Evolutionary conservation across 2,888 invertebrate genomes (phyloP), one percentile per base, ranked within the genome.

Genomic region (Busseola fusca): DNA sequence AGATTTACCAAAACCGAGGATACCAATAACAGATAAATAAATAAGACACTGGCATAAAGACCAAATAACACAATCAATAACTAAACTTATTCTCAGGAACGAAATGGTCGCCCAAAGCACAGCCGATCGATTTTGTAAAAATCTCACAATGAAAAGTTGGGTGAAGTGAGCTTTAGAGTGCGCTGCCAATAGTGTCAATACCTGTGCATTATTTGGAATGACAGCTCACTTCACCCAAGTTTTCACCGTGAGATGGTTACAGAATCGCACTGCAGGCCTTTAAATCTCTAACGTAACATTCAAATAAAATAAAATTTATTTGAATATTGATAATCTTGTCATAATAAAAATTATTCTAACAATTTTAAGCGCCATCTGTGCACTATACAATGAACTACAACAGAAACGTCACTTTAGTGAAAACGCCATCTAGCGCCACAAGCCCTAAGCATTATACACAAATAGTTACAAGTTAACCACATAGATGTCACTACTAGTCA

Each of bases 401-500:
- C 1, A 5, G 21, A 0, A 3, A 37, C 0, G 4, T 1, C 0
- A 2, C 0, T n/a, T 56, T 42, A 0, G 1, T 21, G 2, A 12
- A 0, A 42, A 10, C 75, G 79, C 73, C 60, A 72, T 59, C 82
- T 76, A 66, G 57, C n/a, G 21, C 1, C 10, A 14, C 0, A 3
- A 5, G 0, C 0, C 10, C 14, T 7, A 60, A 78, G 0, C 12
- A 14, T 56, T 21, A 14, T 0, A 9, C 6, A 12, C 1, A 21
- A 1, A 0, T 16, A 58, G 45, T 67, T 52, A 4, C 6, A 25
- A 1, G 0, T 0, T 1, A 0, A 16, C 1, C 0, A 0, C 12
- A 82, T 63, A 91, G 92, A 90, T 91, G 91, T 88, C 90, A 87
- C 72, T 89, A 63, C 37, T 25, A 25, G 37, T 1, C 16, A 9